phyloP scores from a whole-genome alignment of 2,113 vertebrate genomes.

The Sphaerodactylus townsendi region DNA sequence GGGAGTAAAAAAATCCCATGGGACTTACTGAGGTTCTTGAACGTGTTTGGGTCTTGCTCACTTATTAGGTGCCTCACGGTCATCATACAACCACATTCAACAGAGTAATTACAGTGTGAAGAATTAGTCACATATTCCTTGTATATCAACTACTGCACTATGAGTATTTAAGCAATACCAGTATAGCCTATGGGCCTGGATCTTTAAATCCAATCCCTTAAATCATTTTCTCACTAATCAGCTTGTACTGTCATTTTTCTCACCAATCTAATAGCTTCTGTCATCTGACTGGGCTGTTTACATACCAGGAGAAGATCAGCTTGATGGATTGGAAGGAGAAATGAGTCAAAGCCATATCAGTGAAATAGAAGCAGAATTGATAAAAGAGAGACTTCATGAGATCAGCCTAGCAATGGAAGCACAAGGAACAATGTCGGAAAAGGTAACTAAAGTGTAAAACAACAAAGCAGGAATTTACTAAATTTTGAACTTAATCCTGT shows the following conservation, averaged over 20 bases:
- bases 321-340: conserved; percentile 51
- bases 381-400: conserved; percentile 76
- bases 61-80: not conserved
- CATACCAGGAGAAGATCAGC: conserved; percentile 60
- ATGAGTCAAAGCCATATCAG: conserved; percentile 26
- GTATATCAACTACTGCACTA: not conserved
- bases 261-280: conserved; percentile 41
- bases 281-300: conserved; percentile 67
- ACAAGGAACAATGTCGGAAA: conserved; percentile 53
- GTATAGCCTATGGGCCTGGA: not conserved
- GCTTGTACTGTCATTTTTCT: conserved; percentile 11
- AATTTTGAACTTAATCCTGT: not conserved
- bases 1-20: too few relatives aligned
- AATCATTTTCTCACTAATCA: not conserved
- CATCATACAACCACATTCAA: not conserved
- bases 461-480: not conserved
- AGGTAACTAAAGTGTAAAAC: conserved; percentile 45
- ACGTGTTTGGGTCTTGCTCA: too few relatives aligned
- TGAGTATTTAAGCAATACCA: not conserved
- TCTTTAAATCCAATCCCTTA: not conserved
- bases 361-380: conserved; percentile 69
- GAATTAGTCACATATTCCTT: not conserved
- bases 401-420: conserved; percentile 59
- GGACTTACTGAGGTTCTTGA: too few relatives aligned
- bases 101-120: not conserved